A percentile compares a stretch with the other conserved stretches of the same genome.
Evolutionary conservation across 92 coral and sea anemone species (phyloP).

Genomic region (Blastomussa wellsi): DNA sequence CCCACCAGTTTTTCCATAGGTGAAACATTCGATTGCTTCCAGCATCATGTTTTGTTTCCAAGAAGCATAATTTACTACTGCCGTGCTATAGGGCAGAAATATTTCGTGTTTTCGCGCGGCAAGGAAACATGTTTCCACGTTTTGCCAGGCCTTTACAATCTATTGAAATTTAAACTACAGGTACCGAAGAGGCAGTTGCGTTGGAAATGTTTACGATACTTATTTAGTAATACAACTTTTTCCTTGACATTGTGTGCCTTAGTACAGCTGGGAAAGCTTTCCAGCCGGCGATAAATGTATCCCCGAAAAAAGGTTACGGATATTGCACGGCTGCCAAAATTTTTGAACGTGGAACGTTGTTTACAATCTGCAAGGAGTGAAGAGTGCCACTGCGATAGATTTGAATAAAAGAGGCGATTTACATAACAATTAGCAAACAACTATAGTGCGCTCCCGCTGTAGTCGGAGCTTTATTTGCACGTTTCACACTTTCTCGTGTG

Average conservation of each 20-base stretch:
- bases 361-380: slow-evolving; percentile 28
- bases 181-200: slow-evolving; percentile 24
- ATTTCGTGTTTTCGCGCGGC: too few species aligned
- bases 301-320: not conserved
- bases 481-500: slow-evolving; percentile 19
- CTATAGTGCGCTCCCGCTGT: slow-evolving; percentile 18
- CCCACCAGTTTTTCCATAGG: too few species aligned
- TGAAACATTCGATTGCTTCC: too few species aligned
- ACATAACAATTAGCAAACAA: slow-evolving; percentile 37
- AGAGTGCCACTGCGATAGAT: slow-evolving; percentile 4
- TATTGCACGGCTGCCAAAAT: slow-evolving; percentile 10
- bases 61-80: too few species aligned
- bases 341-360: slow-evolving; percentile 1
- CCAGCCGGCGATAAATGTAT: not conserved
- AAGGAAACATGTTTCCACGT: too few species aligned
- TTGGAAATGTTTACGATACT: slow-evolving; percentile 5
- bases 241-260: not conserved
- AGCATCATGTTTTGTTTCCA: too few species aligned
- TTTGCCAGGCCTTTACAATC: not conserved
- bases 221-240: slow-evolving; percentile 6
- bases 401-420: slow-evolving; percentile 39
- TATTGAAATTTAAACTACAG: slow-evolving; percentile 26
- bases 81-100: too few species aligned
- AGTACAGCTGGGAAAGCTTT: not conserved
- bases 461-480: slow-evolving; percentile 2